Evolutionary conservation across 1,140 invertebrate species (phyloP), one percentile per base, ranked within the genome.

Genomic region (Chrysopa pallens): DNA sequence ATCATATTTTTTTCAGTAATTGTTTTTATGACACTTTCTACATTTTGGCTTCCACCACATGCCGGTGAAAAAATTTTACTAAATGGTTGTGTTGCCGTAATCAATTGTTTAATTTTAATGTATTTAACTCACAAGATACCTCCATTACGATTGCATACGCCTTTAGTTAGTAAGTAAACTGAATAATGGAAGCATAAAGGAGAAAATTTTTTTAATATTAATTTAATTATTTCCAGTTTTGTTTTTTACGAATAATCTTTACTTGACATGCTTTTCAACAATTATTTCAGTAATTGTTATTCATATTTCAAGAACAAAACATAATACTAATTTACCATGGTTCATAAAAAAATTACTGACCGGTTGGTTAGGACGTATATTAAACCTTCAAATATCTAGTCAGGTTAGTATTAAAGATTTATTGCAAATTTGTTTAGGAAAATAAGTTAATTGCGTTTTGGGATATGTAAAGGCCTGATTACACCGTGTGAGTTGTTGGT

Each of bases 1-100:
- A 42, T 48, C 35, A 27, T 51, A 45, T 54, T 46, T 51, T 42
- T 63, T 66, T 48, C 54, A 66, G 76, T 73, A 27, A 68, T 78
- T 39, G 64, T 79, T 1, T 51, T 79, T 5, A 47, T 82, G 42
- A 72, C 69, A 1, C 50, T 80, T 27, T 55, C 69, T 6, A 66
- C 63, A 4, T 80, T 81, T 54, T 77, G 74, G 70, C 48, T 81
- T 39, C 75, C 77, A 11, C 72, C 76, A 0, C 66, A 73, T 46
- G 67, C 74, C 49, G 69, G 68, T 12, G 75, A 76, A 50, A 79
- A 78, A 56, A 67, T 79, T 14, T 59, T 69, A 17, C 50, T 78
- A n/a, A 72, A 70, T 44, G 69, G 68, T 13, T 64, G 67, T 38
- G 72, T 69, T 4, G 63, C 68, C 9, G 49, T 78, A 0, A 61